Evolutionary conservation across 1,140 invertebrate genomes (phyloP), one percentile per base, ranked within the genome.

Genomic region (Scaptomyza graminum): DNA sequence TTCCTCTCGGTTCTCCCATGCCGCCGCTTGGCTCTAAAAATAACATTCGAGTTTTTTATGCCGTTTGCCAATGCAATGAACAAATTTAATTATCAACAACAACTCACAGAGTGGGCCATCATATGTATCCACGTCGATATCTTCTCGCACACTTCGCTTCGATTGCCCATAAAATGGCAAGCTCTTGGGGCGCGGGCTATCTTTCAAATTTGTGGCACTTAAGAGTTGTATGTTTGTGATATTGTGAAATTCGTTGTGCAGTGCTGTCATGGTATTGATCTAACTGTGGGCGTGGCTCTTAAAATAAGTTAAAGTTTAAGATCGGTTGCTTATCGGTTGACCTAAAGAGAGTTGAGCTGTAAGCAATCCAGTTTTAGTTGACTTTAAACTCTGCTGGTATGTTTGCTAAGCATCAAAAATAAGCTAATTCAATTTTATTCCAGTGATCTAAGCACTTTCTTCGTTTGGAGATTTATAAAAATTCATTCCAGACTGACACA

Each of bases 61-160:
- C 43, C 64, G 41, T 52, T 18, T 56, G 54, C 16, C 50, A 67
- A 64, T 79, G 80, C 80, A 82, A 71, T 79, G 67, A 83, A 72
- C 80, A 83, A 76, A 73, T 68, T 83, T 84, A 84, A 84, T 83
- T 84, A 83, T 76, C 76, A 67, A 56, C 47, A 69, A 65, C 63
- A 73, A 49, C 43, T 56, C 51, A 55, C 46, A 68, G 60, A 62
- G 49, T 54, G 44, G 57, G 49, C 57, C 57, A 52, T 46, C 25
- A 64, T 56, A n/a, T n/a, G n/a, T n/a, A 49, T 49, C 22, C 31
- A 49, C 44, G 64, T 15, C 15, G 2, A 34, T 16, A 70, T 71
- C 52, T 60, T 8, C 11, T 13, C 16, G 15, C n/a, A 18, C 16
- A 22, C n/a, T 46, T 54, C 25, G 16, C n/a, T 46, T 54, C 25